Conservation (phyloP, 2,797 vertebrate genomes). For the Heliangelus exortis region DNA sequence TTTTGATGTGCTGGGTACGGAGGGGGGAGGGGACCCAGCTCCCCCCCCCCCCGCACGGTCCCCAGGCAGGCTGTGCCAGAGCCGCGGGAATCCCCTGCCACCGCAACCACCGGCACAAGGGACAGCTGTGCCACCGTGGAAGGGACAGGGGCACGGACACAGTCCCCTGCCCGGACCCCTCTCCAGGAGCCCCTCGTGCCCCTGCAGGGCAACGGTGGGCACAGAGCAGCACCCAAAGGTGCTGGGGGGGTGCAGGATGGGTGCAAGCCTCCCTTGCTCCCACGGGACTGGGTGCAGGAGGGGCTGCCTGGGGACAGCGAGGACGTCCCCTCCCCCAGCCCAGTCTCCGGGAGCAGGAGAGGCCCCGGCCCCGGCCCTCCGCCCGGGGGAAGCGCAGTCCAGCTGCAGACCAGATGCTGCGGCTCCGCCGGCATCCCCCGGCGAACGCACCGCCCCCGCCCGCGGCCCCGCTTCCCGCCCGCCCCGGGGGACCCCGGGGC, state of each 20-base stretch:
- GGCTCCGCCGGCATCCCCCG: not conserved
- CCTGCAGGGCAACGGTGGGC: not conserved
- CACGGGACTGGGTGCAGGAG: not conserved
- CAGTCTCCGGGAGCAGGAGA: not conserved
- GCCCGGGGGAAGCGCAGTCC: not conserved
- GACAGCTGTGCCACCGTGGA: not conserved
- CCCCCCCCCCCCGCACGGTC: not conserved
- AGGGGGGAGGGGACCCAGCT: not conserved
- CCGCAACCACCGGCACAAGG: not conserved
- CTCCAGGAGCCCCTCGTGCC: accelerated
- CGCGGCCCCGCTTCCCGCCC: not conserved
- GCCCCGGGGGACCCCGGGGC: not conserved
- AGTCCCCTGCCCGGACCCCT: not conserved
- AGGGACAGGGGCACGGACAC: not conserved
- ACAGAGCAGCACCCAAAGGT: not conserved
- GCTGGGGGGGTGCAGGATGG: not conserved
- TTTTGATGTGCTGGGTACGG: slow-evolving; percentile 1
- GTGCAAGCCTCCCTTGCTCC: not conserved
- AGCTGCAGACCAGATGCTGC: slow-evolving; percentile 34
- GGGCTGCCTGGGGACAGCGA: not conserved
- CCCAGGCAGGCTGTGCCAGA: not conserved
- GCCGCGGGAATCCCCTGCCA: slow-evolving; percentile 8
- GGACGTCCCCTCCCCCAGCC: not conserved
- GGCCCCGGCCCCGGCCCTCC: not conserved
- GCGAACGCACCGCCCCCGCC: not conserved